phyloP scores from a whole-genome alignment of 2,113 vertebrate species.

The Pygoscelis adeliae region DNA sequence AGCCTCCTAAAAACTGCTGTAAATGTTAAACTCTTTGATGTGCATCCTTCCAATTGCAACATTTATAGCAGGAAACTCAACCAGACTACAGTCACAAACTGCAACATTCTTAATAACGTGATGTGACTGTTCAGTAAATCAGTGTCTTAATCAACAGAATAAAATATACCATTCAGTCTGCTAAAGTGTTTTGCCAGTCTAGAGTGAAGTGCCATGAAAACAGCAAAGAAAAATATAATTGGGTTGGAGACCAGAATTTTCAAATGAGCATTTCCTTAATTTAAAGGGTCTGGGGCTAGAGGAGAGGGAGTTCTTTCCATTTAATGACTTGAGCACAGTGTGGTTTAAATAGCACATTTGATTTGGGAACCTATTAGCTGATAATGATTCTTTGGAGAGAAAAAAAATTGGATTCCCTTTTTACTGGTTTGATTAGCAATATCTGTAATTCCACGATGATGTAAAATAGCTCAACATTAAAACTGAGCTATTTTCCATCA shows the following conservation, averaged over 20 bases:
- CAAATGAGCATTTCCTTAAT: not conserved
- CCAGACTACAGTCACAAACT: not conserved
- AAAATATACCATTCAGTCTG: not conserved
- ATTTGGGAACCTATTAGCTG: conserved; percentile 7
- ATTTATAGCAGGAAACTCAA: not conserved
- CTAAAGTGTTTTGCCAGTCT: not conserved
- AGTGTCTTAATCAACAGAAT: not conserved
- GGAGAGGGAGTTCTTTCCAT: not conserved
- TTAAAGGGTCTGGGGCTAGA: not conserved
- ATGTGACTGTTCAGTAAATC: not conserved
- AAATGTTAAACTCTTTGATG: not conserved
- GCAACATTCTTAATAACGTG: not conserved
- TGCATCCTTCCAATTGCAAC: not conserved
- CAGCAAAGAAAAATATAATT: not conserved
- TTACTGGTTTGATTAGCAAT: conserved; percentile 7
- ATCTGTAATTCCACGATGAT: not conserved
- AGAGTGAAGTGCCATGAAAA: not conserved
- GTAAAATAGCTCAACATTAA: not conserved
- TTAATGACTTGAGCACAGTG: conserved; percentile 9
- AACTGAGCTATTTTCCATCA: not conserved
- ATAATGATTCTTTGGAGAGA: not conserved
- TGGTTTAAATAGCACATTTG: conserved; percentile 9
- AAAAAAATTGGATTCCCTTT: not conserved
- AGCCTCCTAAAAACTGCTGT: not conserved
- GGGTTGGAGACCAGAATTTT: not conserved